A percentile compares a stretch with the other conserved stretches of the same genome.
phyloP scores from a whole-genome alignment of 2,113 vertebrate species.

The Herpetotheres cachinnans region DNA sequence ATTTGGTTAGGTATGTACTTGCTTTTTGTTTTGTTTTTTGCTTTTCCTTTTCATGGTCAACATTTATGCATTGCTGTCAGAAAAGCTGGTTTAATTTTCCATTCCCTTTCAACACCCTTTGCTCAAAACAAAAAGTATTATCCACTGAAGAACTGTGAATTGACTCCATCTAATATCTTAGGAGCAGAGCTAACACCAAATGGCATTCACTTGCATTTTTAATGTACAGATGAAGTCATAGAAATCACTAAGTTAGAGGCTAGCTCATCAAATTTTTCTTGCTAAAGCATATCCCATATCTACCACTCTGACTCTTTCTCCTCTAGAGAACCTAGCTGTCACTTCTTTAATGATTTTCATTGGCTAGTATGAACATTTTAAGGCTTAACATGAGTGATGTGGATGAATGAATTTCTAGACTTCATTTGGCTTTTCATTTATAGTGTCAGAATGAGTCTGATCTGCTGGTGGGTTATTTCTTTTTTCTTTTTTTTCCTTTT shows the following conservation, averaged over 20 bases:
- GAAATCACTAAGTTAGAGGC: slow-evolving; percentile 48
- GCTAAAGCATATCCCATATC: slow-evolving; percentile 4
- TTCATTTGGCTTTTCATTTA: slow-evolving; percentile 31
- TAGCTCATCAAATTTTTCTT: slow-evolving; percentile 24
- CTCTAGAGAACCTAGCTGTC: slow-evolving; percentile 24
- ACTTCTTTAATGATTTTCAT: slow-evolving; percentile 39
- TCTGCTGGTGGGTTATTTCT: neutral
- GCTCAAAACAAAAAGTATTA: slow-evolving; percentile 58
- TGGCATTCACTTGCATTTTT: slow-evolving; percentile 65
- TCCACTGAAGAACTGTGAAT: slow-evolving; percentile 57
- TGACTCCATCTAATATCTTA: slow-evolving; percentile 57
- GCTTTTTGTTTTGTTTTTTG: slow-evolving; percentile 4
- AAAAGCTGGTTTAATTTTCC: slow-evolving; percentile 67
- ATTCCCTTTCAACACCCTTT: slow-evolving; percentile 58
- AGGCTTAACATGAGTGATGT: slow-evolving; percentile 22
- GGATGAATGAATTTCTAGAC: slow-evolving; percentile 30
- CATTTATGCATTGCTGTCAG: slow-evolving; percentile 44
- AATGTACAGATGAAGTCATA: slow-evolving; percentile 58
- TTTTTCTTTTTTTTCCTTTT: neutral
- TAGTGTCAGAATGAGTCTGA: neutral
- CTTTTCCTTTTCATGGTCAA: slow-evolving; percentile 33
- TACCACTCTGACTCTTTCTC: neutral
- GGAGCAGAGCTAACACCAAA: slow-evolving; percentile 57
- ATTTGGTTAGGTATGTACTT: slow-evolving; percentile 3
- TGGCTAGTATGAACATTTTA: slow-evolving; percentile 8